phyloP scores from a whole-genome alignment of 2,888 invertebrate species.

The Colostygia pectinataria region DNA sequence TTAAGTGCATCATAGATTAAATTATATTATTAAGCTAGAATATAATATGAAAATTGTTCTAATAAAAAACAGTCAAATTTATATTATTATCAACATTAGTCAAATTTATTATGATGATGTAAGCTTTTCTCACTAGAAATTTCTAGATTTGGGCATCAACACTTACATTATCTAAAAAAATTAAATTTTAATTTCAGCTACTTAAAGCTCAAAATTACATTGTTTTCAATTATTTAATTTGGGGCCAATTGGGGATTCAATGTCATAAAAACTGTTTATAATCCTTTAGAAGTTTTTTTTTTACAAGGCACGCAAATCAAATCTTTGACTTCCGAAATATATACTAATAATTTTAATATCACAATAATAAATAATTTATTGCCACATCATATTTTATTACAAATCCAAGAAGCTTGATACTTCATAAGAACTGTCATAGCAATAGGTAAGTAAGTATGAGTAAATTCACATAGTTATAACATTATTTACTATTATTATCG shows the following conservation, averaged over 20 bases:
- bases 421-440: conserved; percentile 8
- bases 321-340: conserved; percentile 14
- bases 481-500: conserved; percentile 9
- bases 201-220: conserved; percentile 38
- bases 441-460: background rate
- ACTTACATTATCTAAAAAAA: conserved; percentile 27
- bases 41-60: conserved; percentile 12
- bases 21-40: conserved; percentile 26
- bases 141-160: conserved; percentile 16
- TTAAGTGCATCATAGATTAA: conserved; percentile 20
- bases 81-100: conserved; percentile 22
- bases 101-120: too few relatives aligned
- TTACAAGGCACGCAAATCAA: conserved; percentile 28
- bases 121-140: conserved; percentile 19
- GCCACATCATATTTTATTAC: conserved; percentile 13
- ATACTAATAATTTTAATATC: conserved; percentile 12
- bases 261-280: conserved; percentile 9
- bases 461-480: conserved; percentile 15
- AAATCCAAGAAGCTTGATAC: background rate
- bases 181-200: conserved; percentile 32
- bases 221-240: conserved; percentile 28
- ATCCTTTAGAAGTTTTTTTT: conserved; percentile 8
- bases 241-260: conserved; percentile 21
- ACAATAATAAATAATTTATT: conserved; percentile 20
- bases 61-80: conserved; percentile 24